These are phyloP conservation scores for Smutsia temminckii DNA, from an alignment of 2,797 vertebrate species.

Conservation along the genomic window DNA sequence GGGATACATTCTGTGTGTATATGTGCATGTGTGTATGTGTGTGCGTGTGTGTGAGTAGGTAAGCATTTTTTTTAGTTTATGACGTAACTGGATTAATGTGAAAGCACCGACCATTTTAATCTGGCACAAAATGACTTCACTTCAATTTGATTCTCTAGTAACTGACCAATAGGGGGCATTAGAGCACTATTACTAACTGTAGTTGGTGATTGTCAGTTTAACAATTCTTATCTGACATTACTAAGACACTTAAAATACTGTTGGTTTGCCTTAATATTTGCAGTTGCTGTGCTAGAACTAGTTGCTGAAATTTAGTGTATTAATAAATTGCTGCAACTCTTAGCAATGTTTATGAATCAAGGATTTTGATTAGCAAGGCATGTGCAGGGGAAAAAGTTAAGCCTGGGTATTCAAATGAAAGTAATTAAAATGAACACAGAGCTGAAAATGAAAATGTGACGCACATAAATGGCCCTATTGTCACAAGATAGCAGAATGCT, in stretches of 20 bases:
- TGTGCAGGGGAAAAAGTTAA: not conserved
- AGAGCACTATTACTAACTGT: conserved; percentile 68
- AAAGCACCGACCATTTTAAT: not conserved
- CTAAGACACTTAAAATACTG: conserved; percentile 57
- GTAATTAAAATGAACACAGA: conserved; percentile 57
- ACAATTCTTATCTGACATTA: not conserved
- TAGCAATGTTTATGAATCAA: conserved; percentile 47
- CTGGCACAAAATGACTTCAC: not conserved
- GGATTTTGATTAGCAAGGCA: conserved; percentile 47
- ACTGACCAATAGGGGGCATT: conserved; percentile 83
- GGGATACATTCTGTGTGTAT: not conserved
- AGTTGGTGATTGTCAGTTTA: not conserved
- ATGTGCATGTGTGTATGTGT: not conserved
- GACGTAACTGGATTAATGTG: not conserved
- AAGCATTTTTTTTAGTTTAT: not conserved
- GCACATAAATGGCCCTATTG: not conserved
- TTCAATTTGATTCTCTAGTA: not conserved
- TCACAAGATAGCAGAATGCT: not conserved
- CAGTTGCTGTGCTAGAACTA: not conserved
- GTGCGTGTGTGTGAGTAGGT: not conserved
- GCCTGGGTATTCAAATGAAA: not conserved
- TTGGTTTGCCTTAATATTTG: not conserved
- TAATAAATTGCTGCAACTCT: conserved; percentile 54
- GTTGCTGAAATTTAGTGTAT: conserved; percentile 53
- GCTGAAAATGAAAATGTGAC: conserved; percentile 52